These are phyloP conservation scores for Ardeotis arabs DNA, from an alignment of 2,113 vertebrate genomes.

Conservation along the genomic window DNA sequence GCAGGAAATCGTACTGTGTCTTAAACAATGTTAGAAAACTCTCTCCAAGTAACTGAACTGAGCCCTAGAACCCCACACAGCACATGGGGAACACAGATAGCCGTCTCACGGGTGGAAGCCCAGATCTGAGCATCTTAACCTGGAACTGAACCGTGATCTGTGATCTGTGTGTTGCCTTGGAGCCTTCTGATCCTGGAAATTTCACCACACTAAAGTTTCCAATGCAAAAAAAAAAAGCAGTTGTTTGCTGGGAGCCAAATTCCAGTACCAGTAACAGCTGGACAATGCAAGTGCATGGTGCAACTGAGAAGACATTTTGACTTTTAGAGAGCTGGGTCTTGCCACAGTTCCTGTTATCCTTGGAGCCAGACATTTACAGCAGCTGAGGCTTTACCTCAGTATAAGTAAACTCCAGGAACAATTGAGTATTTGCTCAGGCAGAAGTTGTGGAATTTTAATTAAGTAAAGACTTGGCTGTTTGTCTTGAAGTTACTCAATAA, in stretches of 20 bases:
- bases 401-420: background rate
- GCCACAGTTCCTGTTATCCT: background rate
- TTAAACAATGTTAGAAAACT: background rate
- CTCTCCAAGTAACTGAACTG: background rate
- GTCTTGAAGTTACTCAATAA: background rate
- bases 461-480: background rate
- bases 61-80: background rate
- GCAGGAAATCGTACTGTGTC: background rate
- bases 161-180: background rate
- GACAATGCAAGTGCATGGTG: background rate
- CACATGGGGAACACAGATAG: background rate
- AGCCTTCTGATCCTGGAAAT: background rate
- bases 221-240: background rate
- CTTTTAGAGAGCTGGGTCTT: background rate
- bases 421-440: background rate
- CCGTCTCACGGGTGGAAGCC: background rate
- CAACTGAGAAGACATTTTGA: background rate
- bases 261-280: background rate
- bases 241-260: background rate
- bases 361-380: background rate
- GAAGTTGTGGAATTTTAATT: background rate
- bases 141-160: background rate
- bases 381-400: background rate
- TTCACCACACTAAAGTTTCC: background rate
- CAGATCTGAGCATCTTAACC: background rate